These are phyloP conservation scores for Aplocera efformata DNA, from an alignment of 2,888 invertebrate species.

Conservation along the genomic window DNA sequence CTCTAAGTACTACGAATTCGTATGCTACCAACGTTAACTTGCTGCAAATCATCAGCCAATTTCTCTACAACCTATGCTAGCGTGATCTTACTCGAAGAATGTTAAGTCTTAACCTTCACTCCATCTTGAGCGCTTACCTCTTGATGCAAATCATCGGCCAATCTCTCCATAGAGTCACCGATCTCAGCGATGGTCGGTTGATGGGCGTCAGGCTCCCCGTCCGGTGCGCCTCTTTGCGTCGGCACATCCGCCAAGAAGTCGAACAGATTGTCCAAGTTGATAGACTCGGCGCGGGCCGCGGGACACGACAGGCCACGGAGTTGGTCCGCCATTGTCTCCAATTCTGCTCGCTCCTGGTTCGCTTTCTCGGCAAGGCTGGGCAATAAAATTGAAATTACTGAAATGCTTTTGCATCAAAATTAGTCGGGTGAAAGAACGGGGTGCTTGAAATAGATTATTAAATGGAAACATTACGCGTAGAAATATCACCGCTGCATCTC, in stretches of 20 bases:
- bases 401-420: too few species aligned
- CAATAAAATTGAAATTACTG: neutral
- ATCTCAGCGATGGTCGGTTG: constrained; percentile 89
- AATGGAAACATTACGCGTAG: too few species aligned
- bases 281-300: constrained; percentile 83
- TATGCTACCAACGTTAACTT: too few species aligned
- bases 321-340: constrained; percentile 71
- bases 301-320: constrained; percentile 60
- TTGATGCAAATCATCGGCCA: constrained; percentile 90
- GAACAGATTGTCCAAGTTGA: constrained; percentile 93
- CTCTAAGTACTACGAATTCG: too few species aligned
- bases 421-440: too few species aligned
- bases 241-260: constrained; percentile 92
- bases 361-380: constrained; percentile 84
- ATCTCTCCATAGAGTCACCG: constrained; percentile 90
- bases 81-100: too few species aligned
- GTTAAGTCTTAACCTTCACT: too few species aligned
- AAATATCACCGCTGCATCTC: too few species aligned
- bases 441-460: too few species aligned
- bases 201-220: constrained; percentile 75
- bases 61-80: too few species aligned
- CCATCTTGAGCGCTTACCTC: too few species aligned
- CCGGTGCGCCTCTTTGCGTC: constrained; percentile 68
- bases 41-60: too few species aligned
- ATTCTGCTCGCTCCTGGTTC: constrained; percentile 79